Base-by-base conservation (phyloP, 2,888 invertebrate species). In the Eilema caniola region DNA sequence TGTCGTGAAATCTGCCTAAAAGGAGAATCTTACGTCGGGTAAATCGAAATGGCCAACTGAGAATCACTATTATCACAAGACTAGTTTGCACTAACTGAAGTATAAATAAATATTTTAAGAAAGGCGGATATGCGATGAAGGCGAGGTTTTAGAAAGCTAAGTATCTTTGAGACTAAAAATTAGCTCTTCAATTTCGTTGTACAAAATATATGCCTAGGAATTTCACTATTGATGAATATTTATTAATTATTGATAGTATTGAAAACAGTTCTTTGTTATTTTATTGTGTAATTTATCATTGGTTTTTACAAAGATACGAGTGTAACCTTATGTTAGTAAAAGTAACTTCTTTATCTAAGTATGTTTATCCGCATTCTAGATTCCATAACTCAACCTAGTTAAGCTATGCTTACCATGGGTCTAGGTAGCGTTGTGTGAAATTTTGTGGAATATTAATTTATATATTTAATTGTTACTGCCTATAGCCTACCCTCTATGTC, bases 111-210 rank as follows among this genome's bases (percentile, higher is more conserved):
- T 65, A 69, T 66, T 57, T 28, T 41, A 67, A 70, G 70, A 70
- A 70, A 70, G 70, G 70, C 70, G 70, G 70, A 70, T 67, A 66
- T 70, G 24, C 56, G 2, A n/a, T 3, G 31, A 31, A 70, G 70
- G 70, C 56, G 70, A 31, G 70, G 70, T 41, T 66, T 63, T 70
- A 70, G 70, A 70, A 70, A 70, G 70, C 62, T 61, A 69, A 64
- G 63, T 59, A 37, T 70, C 53, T 66, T 62, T 57, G 37, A 66
- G 62, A 24, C 47, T 20, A 57, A 60, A 64, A 60, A 37, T 53
- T 70, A 41, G 25, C 47, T 33, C n/a, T 56, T 24, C 16, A 65
- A 69, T 33, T 61, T 69, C n/a, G 53, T 61, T 61, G 41, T 64
- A 61, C 69, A 64, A 31, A 31, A 64, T 47, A 25, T 63, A 24